Conservation (phyloP, 2,888 invertebrate genomes). For the Celastrina argiolus region DNA sequence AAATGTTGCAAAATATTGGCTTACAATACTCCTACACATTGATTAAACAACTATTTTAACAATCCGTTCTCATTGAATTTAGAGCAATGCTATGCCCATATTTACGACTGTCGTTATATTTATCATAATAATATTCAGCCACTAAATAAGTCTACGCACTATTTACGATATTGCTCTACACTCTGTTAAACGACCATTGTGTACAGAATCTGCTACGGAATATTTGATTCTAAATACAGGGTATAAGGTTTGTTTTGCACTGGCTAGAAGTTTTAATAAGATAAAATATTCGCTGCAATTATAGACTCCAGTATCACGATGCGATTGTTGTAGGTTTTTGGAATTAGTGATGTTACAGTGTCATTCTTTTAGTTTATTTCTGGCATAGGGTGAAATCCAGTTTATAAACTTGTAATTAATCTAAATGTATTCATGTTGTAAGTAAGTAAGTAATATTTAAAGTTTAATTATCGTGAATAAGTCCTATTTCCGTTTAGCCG, state of each 20-base stretch:
- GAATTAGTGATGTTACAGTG: neutral
- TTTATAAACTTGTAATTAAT: neutral
- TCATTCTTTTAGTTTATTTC: neutral
- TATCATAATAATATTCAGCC: slow-evolving; percentile 16
- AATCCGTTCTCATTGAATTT: neutral
- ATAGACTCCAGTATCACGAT: neutral
- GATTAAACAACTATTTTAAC: neutral
- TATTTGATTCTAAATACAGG: neutral
- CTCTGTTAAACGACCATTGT: neutral
- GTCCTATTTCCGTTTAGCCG: no score
- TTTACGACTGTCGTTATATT: slow-evolving; percentile 6
- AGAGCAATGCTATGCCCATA: neutral
- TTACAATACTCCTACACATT: neutral
- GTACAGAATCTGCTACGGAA: neutral
- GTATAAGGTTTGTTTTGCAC: neutral
- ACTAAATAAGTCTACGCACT: slow-evolving; percentile 3
- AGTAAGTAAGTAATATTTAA: no score
- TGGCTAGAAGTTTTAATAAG: neutral
- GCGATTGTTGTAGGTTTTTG: neutral
- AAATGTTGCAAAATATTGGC: no score
- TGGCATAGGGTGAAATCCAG: neutral
- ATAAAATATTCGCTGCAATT: slow-evolving; percentile 13
- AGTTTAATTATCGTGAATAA: no score
- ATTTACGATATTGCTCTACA: neutral
- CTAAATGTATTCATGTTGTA: neutral